Percentiles rank a stretch among this genome's conserved stretches.
Conservation (phyloP, 2,797 vertebrate genomes). For the Glossophaga mutica region DNA sequence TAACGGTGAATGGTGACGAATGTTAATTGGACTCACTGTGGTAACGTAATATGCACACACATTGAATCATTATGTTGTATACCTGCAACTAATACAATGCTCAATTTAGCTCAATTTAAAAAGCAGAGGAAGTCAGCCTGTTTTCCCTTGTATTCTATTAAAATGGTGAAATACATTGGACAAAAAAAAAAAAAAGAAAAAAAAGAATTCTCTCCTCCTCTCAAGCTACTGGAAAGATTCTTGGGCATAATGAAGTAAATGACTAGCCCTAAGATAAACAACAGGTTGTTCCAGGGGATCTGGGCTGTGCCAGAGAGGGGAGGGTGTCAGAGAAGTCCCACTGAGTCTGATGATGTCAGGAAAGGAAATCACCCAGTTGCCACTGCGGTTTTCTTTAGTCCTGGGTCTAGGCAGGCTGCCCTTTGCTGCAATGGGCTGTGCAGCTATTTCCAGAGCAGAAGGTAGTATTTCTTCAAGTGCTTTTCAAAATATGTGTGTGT, state of each 20-base stretch:
- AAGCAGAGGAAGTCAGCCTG: background rate
- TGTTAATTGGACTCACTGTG: background rate
- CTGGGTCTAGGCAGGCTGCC: background rate
- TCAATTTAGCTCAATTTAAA: background rate
- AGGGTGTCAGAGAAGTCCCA: slow-evolving; percentile 31
- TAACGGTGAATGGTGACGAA: background rate
- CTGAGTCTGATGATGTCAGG: slow-evolving; percentile 58
- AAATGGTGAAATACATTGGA: background rate
- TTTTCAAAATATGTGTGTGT: slow-evolving; percentile 45
- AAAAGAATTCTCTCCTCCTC: background rate
- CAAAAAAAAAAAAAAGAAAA: background rate
- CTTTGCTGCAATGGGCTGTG: background rate
- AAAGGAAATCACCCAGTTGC: slow-evolving; percentile 46
- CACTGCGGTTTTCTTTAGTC: slow-evolving; percentile 5
- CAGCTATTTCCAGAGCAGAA: slow-evolving; percentile 43
- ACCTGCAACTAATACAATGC: background rate
- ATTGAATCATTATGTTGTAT: background rate
- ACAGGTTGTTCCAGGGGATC: background rate
- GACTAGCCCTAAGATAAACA: slow-evolving; percentile 39
- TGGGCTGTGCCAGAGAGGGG: background rate
- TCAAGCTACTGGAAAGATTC: slow-evolving; percentile 32
- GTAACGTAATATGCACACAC: background rate
- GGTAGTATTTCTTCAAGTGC: slow-evolving; percentile 41
- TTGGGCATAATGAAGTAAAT: slow-evolving; percentile 36
- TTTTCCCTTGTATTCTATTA: background rate